A percentile compares a stretch with the other conserved stretches of the same genome.
Conservation (phyloP, 1,140 invertebrate genomes). For the Nixonia krombeini region DNA sequence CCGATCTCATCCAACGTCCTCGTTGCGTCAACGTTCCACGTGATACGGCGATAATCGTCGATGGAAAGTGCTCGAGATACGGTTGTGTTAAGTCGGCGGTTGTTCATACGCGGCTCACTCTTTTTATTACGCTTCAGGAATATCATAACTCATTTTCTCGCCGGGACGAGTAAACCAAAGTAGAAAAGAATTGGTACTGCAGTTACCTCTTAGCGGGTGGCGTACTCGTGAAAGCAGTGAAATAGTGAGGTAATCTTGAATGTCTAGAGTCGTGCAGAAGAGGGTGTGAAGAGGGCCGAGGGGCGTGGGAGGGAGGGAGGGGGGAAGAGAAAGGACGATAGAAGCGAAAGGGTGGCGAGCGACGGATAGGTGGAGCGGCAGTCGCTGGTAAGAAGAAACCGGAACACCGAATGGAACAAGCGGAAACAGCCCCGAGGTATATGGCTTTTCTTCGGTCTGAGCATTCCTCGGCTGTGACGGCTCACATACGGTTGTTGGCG, state of each 20-base stretch:
- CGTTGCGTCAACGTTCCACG: too few species aligned
- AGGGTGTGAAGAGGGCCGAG: constrained; percentile 38
- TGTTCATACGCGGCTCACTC: too few species aligned
- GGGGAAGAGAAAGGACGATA: too few species aligned
- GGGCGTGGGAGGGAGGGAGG: constrained; percentile 25
- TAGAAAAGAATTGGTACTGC: constrained; percentile 51
- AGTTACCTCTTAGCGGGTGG: constrained; percentile 62
- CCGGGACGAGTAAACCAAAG: constrained; percentile 31
- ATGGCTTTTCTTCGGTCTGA: constrained; percentile 60
- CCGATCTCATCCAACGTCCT: too few species aligned
- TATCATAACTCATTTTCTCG: neutral
- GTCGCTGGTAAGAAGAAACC: constrained; percentile 27
- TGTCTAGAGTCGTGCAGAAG: constrained; percentile 44
- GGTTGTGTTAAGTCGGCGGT: too few species aligned
- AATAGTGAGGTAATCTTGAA: constrained; percentile 66
- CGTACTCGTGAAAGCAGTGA: constrained; percentile 57
- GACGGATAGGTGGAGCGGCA: constrained; percentile 22
- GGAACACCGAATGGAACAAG: constrained; percentile 41
- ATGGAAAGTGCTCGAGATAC: too few species aligned
- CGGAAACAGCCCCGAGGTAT: constrained; percentile 44
- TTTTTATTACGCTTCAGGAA: too few species aligned
- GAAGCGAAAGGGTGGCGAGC: constrained; percentile 31
- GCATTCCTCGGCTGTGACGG: constrained; percentile 56
- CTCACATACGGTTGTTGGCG: constrained; percentile 46
- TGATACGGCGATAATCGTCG: too few species aligned